Evolutionary conservation across 2,797 vertebrate genomes (phyloP).

Genomic region (Ctenochaetus hawaiiensis): DNA sequence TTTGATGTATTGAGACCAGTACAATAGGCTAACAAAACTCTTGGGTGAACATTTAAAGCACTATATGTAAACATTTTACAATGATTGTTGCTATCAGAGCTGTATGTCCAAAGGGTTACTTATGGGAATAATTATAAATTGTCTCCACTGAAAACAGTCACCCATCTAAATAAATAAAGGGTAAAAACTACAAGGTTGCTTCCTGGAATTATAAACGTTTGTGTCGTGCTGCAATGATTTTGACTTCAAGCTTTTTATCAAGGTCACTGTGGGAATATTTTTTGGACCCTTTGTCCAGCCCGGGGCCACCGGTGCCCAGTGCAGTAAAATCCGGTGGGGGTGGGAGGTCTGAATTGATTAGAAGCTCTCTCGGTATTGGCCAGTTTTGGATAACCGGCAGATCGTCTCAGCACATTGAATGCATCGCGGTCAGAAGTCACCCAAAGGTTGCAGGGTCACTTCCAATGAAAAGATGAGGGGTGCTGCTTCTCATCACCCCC

Average conservation of each 20-base stretch:
- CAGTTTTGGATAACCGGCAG: conserved; percentile 67
- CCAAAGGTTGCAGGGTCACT: conserved; percentile 82
- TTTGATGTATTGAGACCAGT: conserved; percentile 38
- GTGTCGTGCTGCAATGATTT: neutral
- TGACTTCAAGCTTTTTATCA: conserved; percentile 53
- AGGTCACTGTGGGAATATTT: conserved; percentile 59
- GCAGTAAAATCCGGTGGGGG: conserved; percentile 66
- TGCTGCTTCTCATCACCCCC: conserved; percentile 74
- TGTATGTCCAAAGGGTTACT: conserved; percentile 37
- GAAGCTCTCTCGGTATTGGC: conserved; percentile 73
- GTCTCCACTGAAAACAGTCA: conserved; percentile 49
- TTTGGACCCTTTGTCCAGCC: conserved; percentile 70
- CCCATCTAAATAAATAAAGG: conserved; percentile 70
- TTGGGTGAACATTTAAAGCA: conserved; percentile 54
- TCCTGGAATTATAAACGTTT: no score
- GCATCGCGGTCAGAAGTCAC: conserved; percentile 85
- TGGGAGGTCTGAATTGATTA: conserved; percentile 78
- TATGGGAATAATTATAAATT: conserved; percentile 23
- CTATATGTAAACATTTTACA: conserved; percentile 47
- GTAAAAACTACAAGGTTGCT: conserved; percentile 13
- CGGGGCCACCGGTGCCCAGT: conserved; percentile 57
- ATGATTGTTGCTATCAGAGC: conserved; percentile 29
- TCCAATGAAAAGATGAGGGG: conserved; percentile 78
- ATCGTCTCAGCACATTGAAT: conserved; percentile 71
- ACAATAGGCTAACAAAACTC: conserved; percentile 16